Conservation (phyloP, 2,888 invertebrate species). For the Prosapia bicincta region DNA sequence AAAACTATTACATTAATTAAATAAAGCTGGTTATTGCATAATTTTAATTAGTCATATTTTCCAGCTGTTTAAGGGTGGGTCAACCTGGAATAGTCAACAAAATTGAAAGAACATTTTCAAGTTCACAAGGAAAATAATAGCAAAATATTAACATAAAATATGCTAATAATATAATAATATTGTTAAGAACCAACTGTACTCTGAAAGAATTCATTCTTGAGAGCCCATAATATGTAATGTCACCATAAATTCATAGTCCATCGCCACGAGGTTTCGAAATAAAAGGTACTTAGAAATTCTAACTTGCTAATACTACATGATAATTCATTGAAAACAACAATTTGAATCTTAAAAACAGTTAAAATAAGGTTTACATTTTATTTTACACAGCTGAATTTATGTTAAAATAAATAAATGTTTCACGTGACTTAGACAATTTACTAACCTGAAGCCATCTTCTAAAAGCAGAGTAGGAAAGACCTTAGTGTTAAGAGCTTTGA, state of each 20-base stretch:
- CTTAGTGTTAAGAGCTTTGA: background rate
- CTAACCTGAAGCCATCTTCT: conserved; percentile 73
- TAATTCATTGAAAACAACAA: background rate
- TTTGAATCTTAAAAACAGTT: background rate
- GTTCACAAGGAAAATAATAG: too few species aligned
- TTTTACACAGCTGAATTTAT: background rate
- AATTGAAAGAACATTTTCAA: too few species aligned
- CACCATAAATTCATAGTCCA: conserved; percentile 42
- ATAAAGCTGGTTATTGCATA: background rate
- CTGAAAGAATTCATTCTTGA: too few species aligned
- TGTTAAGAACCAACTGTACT: too few species aligned
- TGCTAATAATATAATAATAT: too few species aligned
- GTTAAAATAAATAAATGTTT: conserved; percentile 44
- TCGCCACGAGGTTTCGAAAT: conserved; percentile 41
- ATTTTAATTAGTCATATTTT: background rate
- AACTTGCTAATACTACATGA: background rate
- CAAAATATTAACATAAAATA: too few species aligned
- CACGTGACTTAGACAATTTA: conserved; percentile 52
- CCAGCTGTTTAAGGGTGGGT: background rate
- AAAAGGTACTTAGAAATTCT: background rate
- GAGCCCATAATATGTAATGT: background rate
- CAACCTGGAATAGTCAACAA: background rate
- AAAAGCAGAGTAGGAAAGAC: conserved; percentile 16
- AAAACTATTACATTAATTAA: too few species aligned
- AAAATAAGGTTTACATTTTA: background rate